phyloP scores from a whole-genome alignment of 2,113 vertebrate genomes.

The Bubo blakistoni region DNA sequence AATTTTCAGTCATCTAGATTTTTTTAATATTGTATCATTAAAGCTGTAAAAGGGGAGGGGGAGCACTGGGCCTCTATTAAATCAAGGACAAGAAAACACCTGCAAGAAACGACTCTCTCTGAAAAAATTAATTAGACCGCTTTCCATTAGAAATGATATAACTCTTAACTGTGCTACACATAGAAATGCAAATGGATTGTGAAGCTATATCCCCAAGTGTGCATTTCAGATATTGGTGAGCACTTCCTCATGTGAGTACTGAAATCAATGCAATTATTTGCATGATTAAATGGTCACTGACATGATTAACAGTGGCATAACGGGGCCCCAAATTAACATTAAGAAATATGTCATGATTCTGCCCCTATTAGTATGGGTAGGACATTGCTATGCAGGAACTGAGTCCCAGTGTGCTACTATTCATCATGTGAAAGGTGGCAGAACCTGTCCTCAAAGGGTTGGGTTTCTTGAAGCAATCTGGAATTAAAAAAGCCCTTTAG shows the following conservation, averaged over 20 bases:
- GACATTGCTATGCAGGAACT: not conserved
- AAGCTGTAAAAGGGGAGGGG: conserved; percentile 4
- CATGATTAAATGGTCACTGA: conserved; percentile 58
- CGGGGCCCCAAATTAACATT: conserved; percentile 43
- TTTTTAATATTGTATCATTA: conserved; percentile 56
- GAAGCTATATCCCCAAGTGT: conserved; percentile 27
- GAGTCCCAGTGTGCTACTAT: not conserved
- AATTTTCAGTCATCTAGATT: conserved; percentile 46
- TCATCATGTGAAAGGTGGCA: conserved; percentile 9
- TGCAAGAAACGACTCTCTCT: conserved; percentile 36
- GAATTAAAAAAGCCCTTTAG: not conserved
- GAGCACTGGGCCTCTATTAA: conserved; percentile 22
- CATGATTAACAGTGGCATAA: conserved; percentile 52
- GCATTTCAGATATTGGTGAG: conserved; percentile 43
- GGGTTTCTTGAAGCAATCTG: not conserved
- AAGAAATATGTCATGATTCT: conserved; percentile 36
- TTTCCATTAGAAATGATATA: conserved; percentile 32
- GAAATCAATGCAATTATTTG: conserved; percentile 60
- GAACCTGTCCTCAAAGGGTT: not conserved
- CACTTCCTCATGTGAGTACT: conserved; percentile 40
- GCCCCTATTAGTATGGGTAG: conserved; percentile 9
- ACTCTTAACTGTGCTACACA: conserved; percentile 10
- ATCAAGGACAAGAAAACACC: conserved; percentile 58
- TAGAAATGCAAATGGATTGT: conserved; percentile 54
- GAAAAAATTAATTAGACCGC: conserved; percentile 33